phyloP scores from a whole-genome alignment of 2,797 vertebrate genomes.

The Potorous gilbertii region DNA sequence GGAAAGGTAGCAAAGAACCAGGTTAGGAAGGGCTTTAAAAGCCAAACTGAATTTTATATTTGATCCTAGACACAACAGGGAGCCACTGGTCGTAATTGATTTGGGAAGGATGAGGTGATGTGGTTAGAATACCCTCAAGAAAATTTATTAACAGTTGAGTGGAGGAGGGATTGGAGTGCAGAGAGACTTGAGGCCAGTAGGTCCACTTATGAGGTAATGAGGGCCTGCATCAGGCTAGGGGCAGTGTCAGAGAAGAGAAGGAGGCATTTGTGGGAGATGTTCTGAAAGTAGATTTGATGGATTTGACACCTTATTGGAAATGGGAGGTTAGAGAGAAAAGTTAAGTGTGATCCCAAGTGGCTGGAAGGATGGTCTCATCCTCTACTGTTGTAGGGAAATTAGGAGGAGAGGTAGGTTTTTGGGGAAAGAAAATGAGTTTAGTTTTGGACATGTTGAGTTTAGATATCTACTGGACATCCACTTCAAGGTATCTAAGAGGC shows the following conservation, averaged over 20 bases:
- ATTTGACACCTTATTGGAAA: too few relatives aligned
- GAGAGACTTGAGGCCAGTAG: background rate
- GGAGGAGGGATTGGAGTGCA: background rate
- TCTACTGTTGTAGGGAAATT: too few relatives aligned
- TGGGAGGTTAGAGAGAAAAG: too few relatives aligned
- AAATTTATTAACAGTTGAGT: background rate
- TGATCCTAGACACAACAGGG: background rate
- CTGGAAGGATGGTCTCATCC: too few relatives aligned
- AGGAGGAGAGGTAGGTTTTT: too few relatives aligned
- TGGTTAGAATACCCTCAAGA: background rate
- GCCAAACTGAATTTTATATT: background rate
- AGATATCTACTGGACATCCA: background rate
- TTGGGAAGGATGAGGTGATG: background rate
- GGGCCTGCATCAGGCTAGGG: background rate
- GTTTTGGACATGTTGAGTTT: background rate
- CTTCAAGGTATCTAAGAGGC: background rate
- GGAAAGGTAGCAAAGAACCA: background rate
- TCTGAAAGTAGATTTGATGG: background rate
- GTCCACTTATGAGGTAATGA: background rate
- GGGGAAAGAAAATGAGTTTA: too few relatives aligned
- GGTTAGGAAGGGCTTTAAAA: background rate
- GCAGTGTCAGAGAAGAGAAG: background rate
- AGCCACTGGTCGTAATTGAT: background rate
- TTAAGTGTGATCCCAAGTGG: too few relatives aligned
- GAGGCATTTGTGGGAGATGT: background rate